Evolutionary conservation across 1,140 invertebrate genomes (phyloP), one percentile per base, ranked within the genome.

Genomic region (Drosophila sucinea): DNA sequence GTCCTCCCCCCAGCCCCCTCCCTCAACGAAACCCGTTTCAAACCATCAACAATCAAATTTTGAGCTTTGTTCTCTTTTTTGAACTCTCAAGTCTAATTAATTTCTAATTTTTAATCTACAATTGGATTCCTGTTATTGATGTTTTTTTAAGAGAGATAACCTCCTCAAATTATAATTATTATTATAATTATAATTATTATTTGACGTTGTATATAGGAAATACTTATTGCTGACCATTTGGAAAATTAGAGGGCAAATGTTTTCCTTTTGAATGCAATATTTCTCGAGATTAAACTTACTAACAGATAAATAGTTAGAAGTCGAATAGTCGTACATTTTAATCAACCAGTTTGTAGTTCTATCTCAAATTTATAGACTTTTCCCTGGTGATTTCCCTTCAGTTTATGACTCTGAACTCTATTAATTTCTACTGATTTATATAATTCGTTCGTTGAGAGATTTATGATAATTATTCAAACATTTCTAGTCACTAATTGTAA

Each of bases 21-120:
- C 25, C 7, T 51, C 6, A 27, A 56, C 25, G 27, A 27, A 51
- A 27, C 23, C 5, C 8, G 7, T 5, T 27, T 51, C 7, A 51
- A 51, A 51, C 4, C 5, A 51, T 3, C 25, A 51, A 51, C 25
- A 51, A 27, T 40, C 38, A 47, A 7, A 51, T 27, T 51, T 27
- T 51, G 23, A 51, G 6, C 8, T 47, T 7, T 47, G 17, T 47
- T 51, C 11, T 51, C 23, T 51, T 51, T 51, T 23, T 8, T 47
- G 44, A 47, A 27, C 23, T 10, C 23, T 10, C 23, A 8, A 51
- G 7, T 27, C 7, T 27, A 25, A 25, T 47, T 35, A 35, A 35
- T 35, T 35, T 47, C 2, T 51, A 51, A 25, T 51, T 51, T 27
- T 27, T 47, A 47, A 47, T 47, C 44, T 23, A 47, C 23, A 47